phyloP scores from a whole-genome alignment of 2,888 invertebrate species.

The Phalera bucephala region DNA sequence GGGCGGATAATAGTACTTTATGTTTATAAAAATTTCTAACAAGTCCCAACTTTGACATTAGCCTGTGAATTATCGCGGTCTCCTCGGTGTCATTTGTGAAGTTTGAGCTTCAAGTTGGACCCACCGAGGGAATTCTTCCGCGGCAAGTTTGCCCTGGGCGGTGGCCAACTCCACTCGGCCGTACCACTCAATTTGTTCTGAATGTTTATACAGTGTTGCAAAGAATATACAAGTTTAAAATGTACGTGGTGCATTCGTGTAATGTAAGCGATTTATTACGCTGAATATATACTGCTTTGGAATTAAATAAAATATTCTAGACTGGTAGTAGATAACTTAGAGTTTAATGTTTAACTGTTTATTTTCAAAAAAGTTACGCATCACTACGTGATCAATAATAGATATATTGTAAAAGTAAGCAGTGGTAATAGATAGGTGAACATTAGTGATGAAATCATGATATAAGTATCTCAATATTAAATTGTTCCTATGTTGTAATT shows the following conservation, averaged over 20 bases:
- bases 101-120: slow-evolving; percentile 59
- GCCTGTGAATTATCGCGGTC: slow-evolving; percentile 77
- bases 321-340: too few relatives aligned
- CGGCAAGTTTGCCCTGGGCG: slow-evolving; percentile 45
- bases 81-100: slow-evolving; percentile 77
- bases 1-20: slow-evolving; percentile 64
- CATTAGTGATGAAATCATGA: too few relatives aligned
- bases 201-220: slow-evolving; percentile 36
- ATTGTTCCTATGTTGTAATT: too few relatives aligned
- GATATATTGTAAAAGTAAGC: too few relatives aligned
- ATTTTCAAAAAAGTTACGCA: too few relatives aligned
- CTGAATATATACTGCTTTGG: too few relatives aligned
- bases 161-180: slow-evolving; percentile 39
- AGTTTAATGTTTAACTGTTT: too few relatives aligned
- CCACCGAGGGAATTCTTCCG: slow-evolving; percentile 55
- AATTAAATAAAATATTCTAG: too few relatives aligned
- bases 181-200: slow-evolving; percentile 39
- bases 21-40: slow-evolving; percentile 70
- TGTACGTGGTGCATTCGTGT: slow-evolving; percentile 3
- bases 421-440: too few relatives aligned
- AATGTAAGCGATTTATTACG: slow-evolving; percentile 10
- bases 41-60: slow-evolving; percentile 77
- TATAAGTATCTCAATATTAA: too few relatives aligned
- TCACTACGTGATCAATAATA: too few relatives aligned
- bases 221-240: slow-evolving; percentile 9